Evolutionary conservation across 2,888 invertebrate species (phyloP), one percentile per base, ranked within the genome.

Genomic region (Troides helena): DNA sequence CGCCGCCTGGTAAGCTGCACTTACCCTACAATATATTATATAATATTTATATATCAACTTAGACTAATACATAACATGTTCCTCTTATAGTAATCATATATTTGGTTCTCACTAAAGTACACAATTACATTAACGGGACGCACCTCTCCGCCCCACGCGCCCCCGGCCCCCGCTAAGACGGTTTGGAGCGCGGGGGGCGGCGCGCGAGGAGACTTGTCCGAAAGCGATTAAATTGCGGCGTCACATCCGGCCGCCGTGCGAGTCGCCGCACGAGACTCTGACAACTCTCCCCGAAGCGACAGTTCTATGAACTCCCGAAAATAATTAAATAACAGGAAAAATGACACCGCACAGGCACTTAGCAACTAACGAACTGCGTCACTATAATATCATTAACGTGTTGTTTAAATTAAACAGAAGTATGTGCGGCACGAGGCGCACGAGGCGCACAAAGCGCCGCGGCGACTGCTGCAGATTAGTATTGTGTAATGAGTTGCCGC

Each of bases 91-190:
- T 74, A 79, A 82, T 56, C 60, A 81, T 83, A 86, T 87, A 88
- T 89, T 89, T 89, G 89, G 89, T 89, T 87, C 86, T 87, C 88
- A 86, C 85, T 85, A 84, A 82, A 80, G 72, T 80, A 21, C 21
- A 23, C 61, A 17, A 60, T 75, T 77, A 74, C 76, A 75, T 76
- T 46, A 50, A 25, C 30, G 12, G 65, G 67, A 21, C 71, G 23
- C 30, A 30, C 30, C 30, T 30, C 30, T 30, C 30, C 30, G 30
- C 3, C 30, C 30, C 5, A 3, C 30, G 5, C 30, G 4, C 5
- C 30, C 30, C 30, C 21, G 21, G 21, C 21, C 21, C 21, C 21
- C 21, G 21, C 21, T 21, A 21, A 21, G 21, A 21, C 21, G 21
- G 21, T 1, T 21, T 1, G 21, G 21, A 59, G 71, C 65, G 61